These are phyloP conservation scores for Cyprinodon diabolis DNA, from an alignment of 2,797 vertebrate genomes.

Conservation along the genomic window DNA sequence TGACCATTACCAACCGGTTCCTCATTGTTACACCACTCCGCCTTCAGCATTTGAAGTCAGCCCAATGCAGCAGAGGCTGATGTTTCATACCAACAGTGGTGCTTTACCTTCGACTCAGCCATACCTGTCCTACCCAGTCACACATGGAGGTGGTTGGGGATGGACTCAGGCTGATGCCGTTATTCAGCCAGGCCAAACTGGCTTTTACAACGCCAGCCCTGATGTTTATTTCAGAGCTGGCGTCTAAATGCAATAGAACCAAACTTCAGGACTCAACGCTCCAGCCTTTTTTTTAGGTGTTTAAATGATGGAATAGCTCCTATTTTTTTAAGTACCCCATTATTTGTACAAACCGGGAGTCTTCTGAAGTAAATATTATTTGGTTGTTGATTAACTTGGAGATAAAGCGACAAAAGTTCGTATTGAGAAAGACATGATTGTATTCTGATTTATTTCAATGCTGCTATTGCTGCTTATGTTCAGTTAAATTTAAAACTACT, in stretches of 20 bases:
- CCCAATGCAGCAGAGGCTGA: neutral
- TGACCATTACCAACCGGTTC: neutral
- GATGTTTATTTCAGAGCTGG: constrained; percentile 8
- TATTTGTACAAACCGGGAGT: neutral
- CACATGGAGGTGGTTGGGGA: neutral
- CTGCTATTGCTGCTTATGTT: neutral
- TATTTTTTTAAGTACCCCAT: too few species aligned
- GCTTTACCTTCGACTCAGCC: neutral
- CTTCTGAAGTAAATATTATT: neutral
- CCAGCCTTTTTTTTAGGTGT: too few species aligned
- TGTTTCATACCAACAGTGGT: constrained; percentile 6
- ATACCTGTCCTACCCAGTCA: neutral
- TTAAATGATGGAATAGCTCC: neutral
- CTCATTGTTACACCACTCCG: constrained; percentile 4
- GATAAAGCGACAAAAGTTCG: neutral
- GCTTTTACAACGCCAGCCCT: neutral
- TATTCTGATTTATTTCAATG: neutral
- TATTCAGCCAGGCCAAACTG: neutral
- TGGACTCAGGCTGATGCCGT: constrained; percentile 9
- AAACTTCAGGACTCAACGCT: neutral
- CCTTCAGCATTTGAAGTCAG: neutral
- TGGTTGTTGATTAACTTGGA: neutral
- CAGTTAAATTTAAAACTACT: neutral
- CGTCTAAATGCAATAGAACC: neutral
- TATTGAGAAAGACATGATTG: neutral